phyloP scores from a whole-genome alignment of 2,113 vertebrate species.

The Campylomormyrus numenius region DNA sequence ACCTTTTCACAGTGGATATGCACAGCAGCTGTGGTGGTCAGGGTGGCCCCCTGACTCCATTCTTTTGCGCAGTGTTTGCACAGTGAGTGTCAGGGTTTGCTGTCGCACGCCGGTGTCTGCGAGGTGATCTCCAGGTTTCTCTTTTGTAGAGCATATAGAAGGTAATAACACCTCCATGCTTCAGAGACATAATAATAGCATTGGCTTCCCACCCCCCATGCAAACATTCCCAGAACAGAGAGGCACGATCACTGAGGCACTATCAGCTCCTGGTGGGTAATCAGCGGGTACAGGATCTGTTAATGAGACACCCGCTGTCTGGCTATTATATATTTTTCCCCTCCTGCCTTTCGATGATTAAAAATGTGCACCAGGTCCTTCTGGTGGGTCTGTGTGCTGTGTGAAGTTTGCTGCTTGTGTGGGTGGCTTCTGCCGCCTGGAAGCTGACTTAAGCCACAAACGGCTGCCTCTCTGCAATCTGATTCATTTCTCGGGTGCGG shows the following conservation, averaged over 20 bases:
- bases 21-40: background rate
- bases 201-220: background rate
- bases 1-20: background rate
- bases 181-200: background rate
- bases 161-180: background rate
- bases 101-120: background rate
- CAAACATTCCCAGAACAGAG: background rate
- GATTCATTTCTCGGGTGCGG: background rate
- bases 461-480: background rate
- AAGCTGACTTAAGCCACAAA: background rate
- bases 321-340: background rate
- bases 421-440: background rate
- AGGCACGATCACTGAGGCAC: background rate
- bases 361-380: background rate
- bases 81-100: background rate
- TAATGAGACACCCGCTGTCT: slow-evolving; percentile 12
- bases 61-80: background rate
- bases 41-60: background rate
- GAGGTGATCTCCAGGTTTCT: background rate
- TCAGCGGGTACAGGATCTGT: slow-evolving; percentile 11
- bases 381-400: background rate
- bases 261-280: background rate
- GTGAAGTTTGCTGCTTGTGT: slow-evolving; percentile 6
- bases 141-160: background rate
- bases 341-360: background rate